These are phyloP conservation scores for Protobothrops flavoviridis DNA, from an alignment of 2,113 vertebrate genomes.

Conservation along the genomic window DNA sequence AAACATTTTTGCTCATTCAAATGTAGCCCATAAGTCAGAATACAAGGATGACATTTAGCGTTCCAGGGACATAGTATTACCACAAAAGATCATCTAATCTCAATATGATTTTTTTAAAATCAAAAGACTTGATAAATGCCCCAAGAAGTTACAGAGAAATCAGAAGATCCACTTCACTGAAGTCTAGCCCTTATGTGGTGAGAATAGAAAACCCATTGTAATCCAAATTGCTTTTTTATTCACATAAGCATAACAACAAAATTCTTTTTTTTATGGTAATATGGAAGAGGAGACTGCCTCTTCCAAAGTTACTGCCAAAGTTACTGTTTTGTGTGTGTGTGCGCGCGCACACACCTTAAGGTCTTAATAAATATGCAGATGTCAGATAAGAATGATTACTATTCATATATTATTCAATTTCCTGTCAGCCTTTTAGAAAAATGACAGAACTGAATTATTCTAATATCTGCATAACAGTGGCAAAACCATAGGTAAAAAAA, in stretches of 20 bases:
- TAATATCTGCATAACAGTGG: background rate
- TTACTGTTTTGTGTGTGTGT: background rate
- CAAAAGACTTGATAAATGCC: constrained; percentile 4
- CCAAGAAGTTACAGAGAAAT: background rate
- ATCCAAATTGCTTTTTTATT: rapidly evolving
- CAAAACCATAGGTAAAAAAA: background rate
- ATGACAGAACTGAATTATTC: no score
- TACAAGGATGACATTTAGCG: background rate
- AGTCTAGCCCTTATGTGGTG: constrained; percentile 9
- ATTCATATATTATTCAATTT: background rate
- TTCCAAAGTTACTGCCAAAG: background rate
- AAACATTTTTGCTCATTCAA: background rate
- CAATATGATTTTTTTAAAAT: background rate
- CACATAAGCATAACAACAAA: rapidly evolving
- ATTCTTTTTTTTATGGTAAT: background rate
- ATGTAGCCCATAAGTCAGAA: no score
- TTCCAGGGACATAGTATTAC: background rate
- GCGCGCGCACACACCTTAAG: background rate
- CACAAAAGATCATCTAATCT: background rate
- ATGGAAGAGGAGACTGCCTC: background rate
- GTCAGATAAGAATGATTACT: background rate
- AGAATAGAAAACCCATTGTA: constrained; percentile 17
- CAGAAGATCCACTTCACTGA: constrained; percentile 21
- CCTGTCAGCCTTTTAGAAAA: background rate
- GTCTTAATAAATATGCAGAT: background rate